Percentiles rank a stretch among this genome's conserved stretches.
Conservation (phyloP, 37 sponge, comb jelly and placozoan species). For the Amphimedon queenslandica region DNA sequence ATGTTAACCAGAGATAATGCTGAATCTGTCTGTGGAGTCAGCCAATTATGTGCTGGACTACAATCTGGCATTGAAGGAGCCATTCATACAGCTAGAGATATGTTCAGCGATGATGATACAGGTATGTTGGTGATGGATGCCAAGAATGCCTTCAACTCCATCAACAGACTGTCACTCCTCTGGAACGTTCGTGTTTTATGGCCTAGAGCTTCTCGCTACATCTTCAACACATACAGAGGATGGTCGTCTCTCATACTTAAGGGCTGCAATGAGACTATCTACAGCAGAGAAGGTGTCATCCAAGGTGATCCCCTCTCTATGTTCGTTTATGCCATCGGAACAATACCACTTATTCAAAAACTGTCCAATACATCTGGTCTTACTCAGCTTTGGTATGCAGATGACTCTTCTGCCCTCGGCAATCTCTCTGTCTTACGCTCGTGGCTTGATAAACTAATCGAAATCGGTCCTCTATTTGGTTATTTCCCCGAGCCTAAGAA, state of each 20-base stretch:
- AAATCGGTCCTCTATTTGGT: too few species aligned
- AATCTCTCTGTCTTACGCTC: too few species aligned
- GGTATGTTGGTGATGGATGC: slow-evolving; percentile 18
- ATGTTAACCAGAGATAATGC: neutral
- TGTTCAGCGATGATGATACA: slow-evolving; percentile 3
- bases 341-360: neutral
- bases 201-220: slow-evolving; percentile 6
- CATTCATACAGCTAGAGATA: slow-evolving; percentile 4
- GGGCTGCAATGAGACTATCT: slow-evolving; percentile 1
- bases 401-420: slow-evolving; percentile 6
- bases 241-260: neutral
- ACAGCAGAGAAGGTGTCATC: slow-evolving; percentile 21
- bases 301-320: slow-evolving; percentile 15
- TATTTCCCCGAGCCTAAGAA: too few species aligned
- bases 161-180: neutral
- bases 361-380: neutral
- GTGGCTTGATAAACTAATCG: too few species aligned
- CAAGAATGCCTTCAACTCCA: neutral
- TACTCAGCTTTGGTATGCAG: slow-evolving; percentile 19
- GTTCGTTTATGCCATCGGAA: slow-evolving; percentile 12
- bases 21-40: neutral
- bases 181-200: neutral
- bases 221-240: slow-evolving; percentile 18
- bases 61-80: slow-evolving; percentile 19
- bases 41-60: slow-evolving; percentile 18